phyloP scores from a whole-genome alignment of 2,888 invertebrate species.

The Drosophila ustulata region DNA sequence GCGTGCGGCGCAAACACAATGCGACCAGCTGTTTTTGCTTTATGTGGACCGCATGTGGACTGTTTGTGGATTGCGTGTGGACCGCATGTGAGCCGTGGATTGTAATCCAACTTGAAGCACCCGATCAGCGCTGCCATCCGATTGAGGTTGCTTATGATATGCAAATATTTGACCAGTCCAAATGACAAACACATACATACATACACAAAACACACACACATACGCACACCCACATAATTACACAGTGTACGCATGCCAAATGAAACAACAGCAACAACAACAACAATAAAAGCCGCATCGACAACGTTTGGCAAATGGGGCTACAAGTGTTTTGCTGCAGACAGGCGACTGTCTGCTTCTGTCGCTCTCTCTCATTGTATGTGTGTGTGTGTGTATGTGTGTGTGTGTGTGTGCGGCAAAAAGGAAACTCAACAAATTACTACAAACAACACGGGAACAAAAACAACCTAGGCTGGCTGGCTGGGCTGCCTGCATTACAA shows the following conservation, averaged over 20 bases:
- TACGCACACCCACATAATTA: background rate
- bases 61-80: conserved; percentile 1
- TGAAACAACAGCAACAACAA: conserved; percentile 37
- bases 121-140: conserved; percentile 15
- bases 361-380: background rate
- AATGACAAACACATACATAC: conserved; percentile 30
- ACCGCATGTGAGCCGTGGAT: background rate
- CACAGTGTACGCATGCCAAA: conserved; percentile 43
- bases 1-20: conserved; percentile 49
- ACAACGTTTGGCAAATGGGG: conserved; percentile 43
- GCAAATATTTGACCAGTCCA: conserved; percentile 66
- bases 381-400: background rate
- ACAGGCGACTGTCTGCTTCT: conserved; percentile 45
- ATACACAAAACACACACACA: background rate
- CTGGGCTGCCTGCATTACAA: conserved; percentile 57
- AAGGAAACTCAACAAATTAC: conserved; percentile 76
- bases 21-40: conserved; percentile 63
- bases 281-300: background rate
- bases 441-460: conserved; percentile 53
- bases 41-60: conserved; percentile 15
- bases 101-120: background rate
- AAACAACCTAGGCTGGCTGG: conserved; percentile 20
- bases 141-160: conserved; percentile 60
- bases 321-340: conserved; percentile 69
- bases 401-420: conserved; percentile 46